These are phyloP conservation scores for Cephus spinipes DNA, from an alignment of 2,888 invertebrate genomes.

Conservation along the genomic window DNA sequence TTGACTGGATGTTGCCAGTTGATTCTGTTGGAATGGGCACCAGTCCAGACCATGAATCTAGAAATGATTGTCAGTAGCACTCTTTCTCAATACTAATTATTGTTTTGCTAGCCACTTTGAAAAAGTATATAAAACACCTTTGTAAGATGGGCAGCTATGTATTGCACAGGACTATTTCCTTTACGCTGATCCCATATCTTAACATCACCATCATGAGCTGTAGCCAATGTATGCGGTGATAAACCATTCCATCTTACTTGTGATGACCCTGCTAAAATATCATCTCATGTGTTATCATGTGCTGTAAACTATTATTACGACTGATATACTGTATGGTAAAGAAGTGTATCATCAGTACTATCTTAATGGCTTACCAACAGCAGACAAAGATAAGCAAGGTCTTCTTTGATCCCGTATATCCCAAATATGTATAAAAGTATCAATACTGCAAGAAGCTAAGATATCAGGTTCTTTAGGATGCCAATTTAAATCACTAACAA, in stretches of 20 bases:
- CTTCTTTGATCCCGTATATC: conserved; percentile 88
- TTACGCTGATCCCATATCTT: conserved; percentile 96
- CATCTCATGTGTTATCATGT: neutral
- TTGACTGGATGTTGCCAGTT: conserved; percentile 92
- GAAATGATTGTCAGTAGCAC: conserved; percentile 21
- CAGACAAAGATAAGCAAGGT: conserved; percentile 86
- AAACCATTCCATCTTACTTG: conserved; percentile 95
- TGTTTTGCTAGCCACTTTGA: neutral
- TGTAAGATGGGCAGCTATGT: conserved; percentile 91
- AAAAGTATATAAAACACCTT: conserved; percentile 58
- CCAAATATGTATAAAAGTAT: conserved; percentile 95
- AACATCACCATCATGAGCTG: conserved; percentile 95
- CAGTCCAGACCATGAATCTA: conserved; percentile 95
- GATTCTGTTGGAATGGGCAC: conserved; percentile 88
- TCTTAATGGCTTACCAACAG: conserved; percentile 75
- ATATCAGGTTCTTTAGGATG: conserved; percentile 82
- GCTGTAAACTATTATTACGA: neutral
- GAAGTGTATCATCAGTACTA: neutral
- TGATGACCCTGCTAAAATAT: conserved; percentile 82
- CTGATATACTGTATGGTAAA: neutral
- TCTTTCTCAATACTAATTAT: neutral
- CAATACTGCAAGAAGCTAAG: conserved; percentile 91
- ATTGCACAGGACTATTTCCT: conserved; percentile 87
- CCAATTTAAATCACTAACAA: conserved; percentile 94
- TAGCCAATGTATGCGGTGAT: conserved; percentile 86